Base-by-base conservation (phyloP, 2,888 invertebrate genomes). In the Penaeus monodon region DNA sequence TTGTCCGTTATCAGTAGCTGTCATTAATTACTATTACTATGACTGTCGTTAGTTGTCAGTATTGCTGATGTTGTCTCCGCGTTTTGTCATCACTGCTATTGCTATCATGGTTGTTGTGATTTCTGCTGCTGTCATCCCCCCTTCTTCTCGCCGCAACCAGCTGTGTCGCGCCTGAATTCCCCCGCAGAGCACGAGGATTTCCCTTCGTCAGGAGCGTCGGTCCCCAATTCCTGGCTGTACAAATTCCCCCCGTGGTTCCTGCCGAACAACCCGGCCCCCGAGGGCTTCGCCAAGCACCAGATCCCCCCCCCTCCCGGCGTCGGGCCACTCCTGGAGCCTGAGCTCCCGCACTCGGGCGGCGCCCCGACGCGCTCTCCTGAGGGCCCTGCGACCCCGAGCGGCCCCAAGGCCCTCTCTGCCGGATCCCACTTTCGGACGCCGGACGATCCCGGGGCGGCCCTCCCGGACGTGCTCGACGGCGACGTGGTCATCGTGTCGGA, bases 241-340 rank as follows among this genome's bases (percentile, higher is more conserved):
- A 88, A 82, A 82, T 88, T 88, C n/a, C 88, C 88, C 17, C 88
- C 88, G 0, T 88, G 88, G 88, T 81, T 78, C 63, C 63, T 81
- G 20, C 88, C 88, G 3, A 49, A 77, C 82, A 88, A 88, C 66
- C 88, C 88, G 20, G 65, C 85, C 2, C 88, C 88, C 6, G 74
- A 84, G 2, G 85, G 82, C 8, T 82, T 86, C 65, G n/a, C 29
- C 22, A 22, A 33, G 63, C 33, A 38, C 27, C 64, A 44, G n/a
- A 33, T 20, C 49, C 66, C 27, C 7, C 12, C 12, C 24, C 24
- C n/a, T 14, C 29, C n/a, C 29, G 14, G n/a, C 17, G 44, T 44
- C 27, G 38, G n/a, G 49, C 24, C 12, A 0, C n/a, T 7, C 22
- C 49, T 24, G 27, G 22, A 22, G 27, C 14, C 27, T n/a, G 3